Percentiles rank a stretch among this genome's conserved stretches.
Conservation (phyloP, 2,113 vertebrate species). For the Aviceda subcristata region DNA sequence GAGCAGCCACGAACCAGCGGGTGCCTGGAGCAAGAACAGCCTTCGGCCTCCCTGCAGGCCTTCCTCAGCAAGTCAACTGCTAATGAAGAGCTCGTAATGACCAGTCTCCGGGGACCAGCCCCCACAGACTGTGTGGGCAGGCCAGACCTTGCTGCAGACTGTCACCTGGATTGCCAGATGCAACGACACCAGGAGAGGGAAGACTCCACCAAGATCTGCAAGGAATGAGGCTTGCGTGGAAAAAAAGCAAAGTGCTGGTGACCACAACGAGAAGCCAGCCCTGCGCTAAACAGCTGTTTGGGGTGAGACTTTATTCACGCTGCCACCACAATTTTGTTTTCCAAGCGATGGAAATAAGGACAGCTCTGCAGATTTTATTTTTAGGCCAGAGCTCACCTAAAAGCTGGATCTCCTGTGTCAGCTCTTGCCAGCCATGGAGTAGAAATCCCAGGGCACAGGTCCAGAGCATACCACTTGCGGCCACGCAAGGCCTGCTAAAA, state of each 20-base stretch:
- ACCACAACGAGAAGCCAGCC: rapidly evolving
- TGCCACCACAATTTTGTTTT: neutral
- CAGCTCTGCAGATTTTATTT: neutral
- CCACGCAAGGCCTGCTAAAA: neutral
- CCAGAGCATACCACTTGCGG: neutral
- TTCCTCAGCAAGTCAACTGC: neutral
- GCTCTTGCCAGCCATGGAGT: neutral
- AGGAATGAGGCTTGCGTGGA: rapidly evolving
- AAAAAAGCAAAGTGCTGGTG: neutral
- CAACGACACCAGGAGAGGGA: neutral
- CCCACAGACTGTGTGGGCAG: neutral
- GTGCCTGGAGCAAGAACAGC: neutral
- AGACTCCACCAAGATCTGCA: neutral
- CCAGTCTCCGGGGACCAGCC: neutral
- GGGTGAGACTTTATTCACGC: neutral
- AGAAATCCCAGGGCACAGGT: neutral
- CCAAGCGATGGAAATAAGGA: neutral
- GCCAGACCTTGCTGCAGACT: neutral
- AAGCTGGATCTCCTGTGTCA: neutral
- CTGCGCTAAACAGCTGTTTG: neutral
- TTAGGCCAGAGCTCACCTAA: neutral
- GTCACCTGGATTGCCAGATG: neutral
- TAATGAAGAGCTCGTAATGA: neutral
- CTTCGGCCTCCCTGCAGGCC: neutral
- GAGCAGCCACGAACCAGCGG: neutral